Evolutionary conservation across 2,888 invertebrate genomes (phyloP).

Genomic region (Polylopha cassiicola): DNA sequence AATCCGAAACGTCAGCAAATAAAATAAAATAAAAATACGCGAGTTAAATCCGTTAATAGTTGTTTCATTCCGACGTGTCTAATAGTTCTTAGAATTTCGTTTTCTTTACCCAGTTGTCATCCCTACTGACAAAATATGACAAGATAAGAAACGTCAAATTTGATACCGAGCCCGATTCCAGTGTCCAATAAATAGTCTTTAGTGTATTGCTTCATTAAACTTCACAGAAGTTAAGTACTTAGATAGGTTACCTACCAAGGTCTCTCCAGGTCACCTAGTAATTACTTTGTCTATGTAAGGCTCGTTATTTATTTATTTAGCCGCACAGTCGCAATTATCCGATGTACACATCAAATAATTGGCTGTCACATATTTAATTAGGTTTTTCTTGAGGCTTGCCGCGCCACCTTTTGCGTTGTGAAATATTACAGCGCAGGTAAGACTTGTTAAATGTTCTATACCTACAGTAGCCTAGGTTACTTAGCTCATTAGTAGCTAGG

Average conservation of each 20-base stretch:
- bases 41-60: too few relatives aligned
- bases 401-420: not conserved
- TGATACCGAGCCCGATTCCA: too few relatives aligned
- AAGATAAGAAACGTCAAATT: too few relatives aligned
- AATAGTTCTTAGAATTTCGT: too few relatives aligned
- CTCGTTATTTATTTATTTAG: not conserved
- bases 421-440: not conserved
- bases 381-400: conserved; percentile 1
- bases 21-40: too few relatives aligned
- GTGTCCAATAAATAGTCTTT: too few relatives aligned
- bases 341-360: conserved; percentile 5
- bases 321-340: conserved; percentile 2
- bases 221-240: not conserved
- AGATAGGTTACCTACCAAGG: not conserved
- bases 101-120: too few relatives aligned
- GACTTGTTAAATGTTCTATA: not conserved
- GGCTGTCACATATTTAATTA: conserved; percentile 2
- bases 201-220: too few relatives aligned
- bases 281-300: conserved; percentile 6
- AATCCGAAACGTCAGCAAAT: too few relatives aligned
- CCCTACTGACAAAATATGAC: too few relatives aligned
- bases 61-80: too few relatives aligned
- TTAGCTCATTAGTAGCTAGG: too few relatives aligned
- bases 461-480: not conserved
- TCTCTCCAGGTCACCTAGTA: conserved; percentile 6